Evolutionary conservation across 1,140 invertebrate genomes (phyloP).

Genomic region (Drosophila funebris): DNA sequence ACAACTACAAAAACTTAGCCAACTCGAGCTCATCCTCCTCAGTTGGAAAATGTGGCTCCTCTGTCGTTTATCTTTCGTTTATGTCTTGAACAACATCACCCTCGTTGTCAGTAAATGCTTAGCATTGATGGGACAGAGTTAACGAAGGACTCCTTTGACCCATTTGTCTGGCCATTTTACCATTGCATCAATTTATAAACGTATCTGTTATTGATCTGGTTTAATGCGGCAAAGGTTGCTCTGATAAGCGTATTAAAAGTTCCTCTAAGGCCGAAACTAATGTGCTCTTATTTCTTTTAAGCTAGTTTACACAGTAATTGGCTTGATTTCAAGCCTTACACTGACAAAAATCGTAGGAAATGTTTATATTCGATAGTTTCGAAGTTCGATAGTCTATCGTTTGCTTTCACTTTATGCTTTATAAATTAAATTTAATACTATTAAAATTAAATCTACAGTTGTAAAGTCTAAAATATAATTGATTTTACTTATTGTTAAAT

Average conservation of each 20-base stretch:
- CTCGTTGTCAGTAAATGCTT: slow-evolving; percentile 24
- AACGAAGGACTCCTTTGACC: slow-evolving; percentile 40
- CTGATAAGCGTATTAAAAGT: slow-evolving; percentile 30
- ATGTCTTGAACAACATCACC: slow-evolving; percentile 34
- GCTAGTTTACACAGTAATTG: background rate
- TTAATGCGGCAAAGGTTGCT: slow-evolving; percentile 43
- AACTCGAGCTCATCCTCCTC: slow-evolving; percentile 9
- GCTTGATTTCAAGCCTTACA: slow-evolving; percentile 1
- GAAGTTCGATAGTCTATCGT: too few species aligned
- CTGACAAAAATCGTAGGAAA: background rate
- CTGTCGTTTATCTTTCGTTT: slow-evolving; percentile 57
- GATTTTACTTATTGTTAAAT: background rate
- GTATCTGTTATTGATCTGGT: slow-evolving; percentile 48
- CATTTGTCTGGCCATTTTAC: slow-evolving; percentile 35
- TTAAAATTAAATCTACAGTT: too few species aligned
- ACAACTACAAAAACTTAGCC: slow-evolving; percentile 42
- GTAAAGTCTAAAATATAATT: background rate
- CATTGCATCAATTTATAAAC: slow-evolving; percentile 53
- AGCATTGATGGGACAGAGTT: slow-evolving; percentile 16
- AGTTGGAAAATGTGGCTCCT: background rate
- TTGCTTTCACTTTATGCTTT: too few species aligned
- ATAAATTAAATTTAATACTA: too few species aligned
- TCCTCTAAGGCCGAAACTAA: slow-evolving; percentile 16
- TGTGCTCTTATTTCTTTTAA: background rate
- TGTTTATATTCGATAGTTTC: too few species aligned